Base-by-base conservation (phyloP, 1,140 invertebrate species). In the Drosophila ogumai region DNA sequence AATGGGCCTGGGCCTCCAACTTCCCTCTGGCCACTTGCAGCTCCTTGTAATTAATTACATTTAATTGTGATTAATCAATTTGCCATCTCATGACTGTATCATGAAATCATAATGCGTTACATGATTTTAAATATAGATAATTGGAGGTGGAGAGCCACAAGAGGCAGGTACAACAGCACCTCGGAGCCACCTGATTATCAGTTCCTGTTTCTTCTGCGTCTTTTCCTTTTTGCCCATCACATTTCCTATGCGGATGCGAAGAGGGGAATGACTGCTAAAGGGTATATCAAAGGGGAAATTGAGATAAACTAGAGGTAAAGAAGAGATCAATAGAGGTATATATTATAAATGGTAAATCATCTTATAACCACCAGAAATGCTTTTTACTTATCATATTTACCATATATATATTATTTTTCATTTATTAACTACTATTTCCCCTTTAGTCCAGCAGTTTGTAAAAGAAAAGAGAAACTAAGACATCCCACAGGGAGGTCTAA, bases 21-120 rank as follows among this genome's bases (percentile, higher is more conserved):
- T 66, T 43, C 61, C 63, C 47, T 22, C 49, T 47, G 52, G 49
- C 49, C 28, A 50, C 10, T 50, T 32, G 12, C 49, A 50, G 28
- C 69, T 73, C 44, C 56, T 73, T 60, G 60, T 61, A 81, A 85
- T 80, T 85, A 64, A 80, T 85, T 81, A 74, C 63, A 60, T 40
- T 73, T 86, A 69, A 85, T 86, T 77, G 78, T 61, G 79, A 81
- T 73, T 84, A 78, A 85, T 66, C 80, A 78, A 74, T 78, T 77
- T 50, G 59, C 63, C 77, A 72, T 66, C 73, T 74, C 81, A 76
- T 67, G 74, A 46, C 63, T 68, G 15, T 60, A 38, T 60, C 31
- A 49, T 65, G 66, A 25, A 77, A 59, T 47, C 73, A 75, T 75
- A 75, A 75, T 66, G 73, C 72, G 72, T 75, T 75, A 66, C 72